phyloP scores from a whole-genome alignment of 2,113 vertebrate genomes.

The Antigone vipio region DNA sequence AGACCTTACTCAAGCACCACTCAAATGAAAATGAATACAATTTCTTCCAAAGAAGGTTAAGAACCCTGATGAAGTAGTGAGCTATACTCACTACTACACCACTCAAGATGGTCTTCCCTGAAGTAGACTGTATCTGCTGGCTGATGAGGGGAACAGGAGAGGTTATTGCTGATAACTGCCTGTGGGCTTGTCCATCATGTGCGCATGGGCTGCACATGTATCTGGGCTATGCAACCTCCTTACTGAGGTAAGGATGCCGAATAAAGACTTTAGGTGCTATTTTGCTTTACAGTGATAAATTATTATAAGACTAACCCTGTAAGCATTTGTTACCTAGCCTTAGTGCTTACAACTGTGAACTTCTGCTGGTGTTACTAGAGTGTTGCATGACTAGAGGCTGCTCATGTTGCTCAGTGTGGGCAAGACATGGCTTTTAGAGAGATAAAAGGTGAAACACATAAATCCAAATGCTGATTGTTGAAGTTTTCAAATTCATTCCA shows the following conservation, averaged over 20 bases:
- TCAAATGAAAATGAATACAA: background rate
- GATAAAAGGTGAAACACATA: background rate
- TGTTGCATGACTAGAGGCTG: background rate
- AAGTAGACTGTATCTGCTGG: background rate
- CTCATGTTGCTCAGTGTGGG: background rate
- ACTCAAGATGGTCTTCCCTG: background rate
- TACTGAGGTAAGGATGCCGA: background rate
- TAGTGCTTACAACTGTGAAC: background rate
- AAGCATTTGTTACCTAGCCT: background rate
- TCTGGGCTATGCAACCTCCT: background rate
- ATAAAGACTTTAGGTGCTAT: background rate
- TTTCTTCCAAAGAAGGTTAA: background rate
- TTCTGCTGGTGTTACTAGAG: background rate
- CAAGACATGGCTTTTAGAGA: background rate
- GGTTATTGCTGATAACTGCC: background rate
- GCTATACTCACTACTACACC: background rate
- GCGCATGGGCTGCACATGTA: fast-evolving
- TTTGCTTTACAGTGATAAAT: background rate
- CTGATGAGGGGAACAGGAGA: background rate
- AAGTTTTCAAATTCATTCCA: background rate
- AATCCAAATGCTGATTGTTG: background rate
- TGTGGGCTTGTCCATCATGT: background rate
- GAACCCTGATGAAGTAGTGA: background rate
- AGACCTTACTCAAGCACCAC: background rate
- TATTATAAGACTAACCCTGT: background rate